Base-by-base conservation (phyloP, 2,113 vertebrate genomes). In the Corynorhinus townsendii region DNA sequence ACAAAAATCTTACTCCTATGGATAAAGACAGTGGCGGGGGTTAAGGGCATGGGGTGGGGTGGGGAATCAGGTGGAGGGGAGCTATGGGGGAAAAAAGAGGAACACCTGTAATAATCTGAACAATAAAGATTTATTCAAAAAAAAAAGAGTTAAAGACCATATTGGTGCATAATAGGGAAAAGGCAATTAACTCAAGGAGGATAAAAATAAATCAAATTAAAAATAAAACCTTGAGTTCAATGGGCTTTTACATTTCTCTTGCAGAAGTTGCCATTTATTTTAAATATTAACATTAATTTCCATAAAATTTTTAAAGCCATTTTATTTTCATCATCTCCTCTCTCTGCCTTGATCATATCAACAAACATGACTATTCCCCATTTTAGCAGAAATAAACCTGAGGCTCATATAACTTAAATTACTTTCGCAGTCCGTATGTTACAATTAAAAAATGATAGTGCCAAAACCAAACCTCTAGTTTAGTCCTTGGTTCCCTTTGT, bases 361-460 rank as follows among this genome's bases (percentile, higher is more conserved):
- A 80, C 19, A 81, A 86, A 94, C 1, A 66, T 17, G 38, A 83
- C 38, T 35, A 62, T 89, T 66, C 56, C 56, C 28, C 77, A 87
- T 81, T 93, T 85, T 73, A 88, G 9, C 43, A 69, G 84, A 62
- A 94, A 83, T 86, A 28, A 93, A 95, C 91, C 40, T 66, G 62
- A 94, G 43, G 17, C 3, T 92, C 28, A 54, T 54, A 64, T 47
- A 89, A 93, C 49, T 52, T 73, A 62, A 69, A 89, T 71, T 59
- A 33, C 7, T 62, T 85, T 1, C 5, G 40, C 69, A 84, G 47
- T 73, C 73, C 68, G 20, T n/a, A 89, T 69, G 16, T 28, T 38
- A 81, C 4, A 71, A 35, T 72, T 94, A 88, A 71, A 49, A 92
- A 90, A 38, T 45, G 45, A 66, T 12, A 88, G 8, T 79, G 5